Evolutionary conservation across 2,888 invertebrate species (phyloP), one percentile per base, ranked within the genome.

Genomic region (Philaethria dido): DNA sequence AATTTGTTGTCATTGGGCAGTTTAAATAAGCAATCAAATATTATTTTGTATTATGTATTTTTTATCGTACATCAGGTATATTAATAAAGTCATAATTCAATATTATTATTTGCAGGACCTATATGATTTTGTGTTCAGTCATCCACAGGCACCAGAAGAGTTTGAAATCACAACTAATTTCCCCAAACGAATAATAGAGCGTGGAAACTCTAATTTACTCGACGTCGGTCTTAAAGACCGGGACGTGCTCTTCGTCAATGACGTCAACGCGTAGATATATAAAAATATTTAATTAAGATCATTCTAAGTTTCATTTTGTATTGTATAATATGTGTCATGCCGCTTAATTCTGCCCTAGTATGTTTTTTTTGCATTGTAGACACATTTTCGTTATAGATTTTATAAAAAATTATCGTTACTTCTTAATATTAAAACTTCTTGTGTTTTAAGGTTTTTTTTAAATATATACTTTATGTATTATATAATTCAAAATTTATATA

Each of bases 151-250:
- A 14, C 99, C 99, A 1, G 95, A 98, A 83, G 95, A 96, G 82
- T 99, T 99, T 84, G 98, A 99, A 93, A 98, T 99, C 73, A 97
- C 98, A 59, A 98, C 98, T 73, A 99, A 98, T 92, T 99, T 98
- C 86, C 99, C 99, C 0, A 97, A 98, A 83, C 95, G 97, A 72
- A 95, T 96, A 70, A 92, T 99, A 64, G 94, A 95, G 4, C 95
- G 95, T 54, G 94, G 95, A 1, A 72, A 75, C 6, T 84, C 74
- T 18, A 95, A 96, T 25, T 93, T 98, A 62, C 88, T 89, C 68
- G 95, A 97, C 70, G 96, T 95, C 22, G 98, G 98, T 20, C 94
- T 99, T 45, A 96, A 96, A 73, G 96, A 96, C 85, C 95, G 97
- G 64, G 98, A 98, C 89, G 97, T 99, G 82, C 93, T 99, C 55